Conservation (phyloP, 2,888 invertebrate species). For the Agrotis exclamationis region DNA sequence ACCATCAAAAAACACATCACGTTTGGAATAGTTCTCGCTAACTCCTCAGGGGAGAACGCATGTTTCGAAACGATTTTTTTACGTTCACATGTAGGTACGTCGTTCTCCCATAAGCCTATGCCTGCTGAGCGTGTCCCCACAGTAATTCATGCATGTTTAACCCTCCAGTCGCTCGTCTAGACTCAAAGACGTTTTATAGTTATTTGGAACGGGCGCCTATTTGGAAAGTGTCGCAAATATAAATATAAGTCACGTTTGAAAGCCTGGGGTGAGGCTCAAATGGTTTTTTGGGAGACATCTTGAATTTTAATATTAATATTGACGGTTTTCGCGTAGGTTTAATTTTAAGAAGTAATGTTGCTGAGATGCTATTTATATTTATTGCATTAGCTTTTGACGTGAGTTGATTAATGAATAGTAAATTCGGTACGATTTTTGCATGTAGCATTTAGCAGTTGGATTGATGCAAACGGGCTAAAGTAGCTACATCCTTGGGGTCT, state of each 20-base stretch:
- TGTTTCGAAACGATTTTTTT: conserved; percentile 27
- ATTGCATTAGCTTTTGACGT: too few species aligned
- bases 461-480: too few species aligned
- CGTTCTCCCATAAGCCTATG: conserved; percentile 29
- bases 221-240: conserved; percentile 50
- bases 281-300: conserved; percentile 15
- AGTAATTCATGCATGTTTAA: conserved; percentile 62
- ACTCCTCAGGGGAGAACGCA: not conserved
- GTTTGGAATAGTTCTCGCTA: not conserved
- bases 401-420: too few species aligned
- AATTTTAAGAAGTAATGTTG: not conserved
- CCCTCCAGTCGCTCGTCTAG: conserved; percentile 52
- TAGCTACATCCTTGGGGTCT: too few species aligned
- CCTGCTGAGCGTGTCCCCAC: conserved; percentile 34
- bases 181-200: conserved; percentile 60
- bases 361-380: not conserved
- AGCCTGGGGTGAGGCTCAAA: conserved; percentile 14
- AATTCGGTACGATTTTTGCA: too few species aligned
- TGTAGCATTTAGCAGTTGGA: too few species aligned
- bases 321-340: not conserved
- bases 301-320: conserved; percentile 18
- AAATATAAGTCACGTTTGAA: conserved; percentile 37
- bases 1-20: conserved; percentile 12
- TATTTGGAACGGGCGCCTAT: conserved; percentile 57
- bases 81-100: not conserved